phyloP scores from a whole-genome alignment of 2,113 vertebrate species.

The Sylvia atricapilla region DNA sequence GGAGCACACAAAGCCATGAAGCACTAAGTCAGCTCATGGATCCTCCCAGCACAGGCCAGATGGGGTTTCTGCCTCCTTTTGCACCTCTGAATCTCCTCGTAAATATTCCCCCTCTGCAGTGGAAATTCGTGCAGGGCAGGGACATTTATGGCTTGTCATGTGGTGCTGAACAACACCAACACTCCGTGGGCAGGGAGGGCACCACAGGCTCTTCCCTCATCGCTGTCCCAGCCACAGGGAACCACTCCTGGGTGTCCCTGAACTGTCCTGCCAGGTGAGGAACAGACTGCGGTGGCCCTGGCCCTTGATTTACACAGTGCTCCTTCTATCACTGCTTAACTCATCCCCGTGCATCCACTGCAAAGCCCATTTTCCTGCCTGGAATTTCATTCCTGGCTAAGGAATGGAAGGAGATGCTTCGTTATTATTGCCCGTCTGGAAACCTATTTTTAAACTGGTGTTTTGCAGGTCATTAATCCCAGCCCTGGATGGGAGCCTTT shows the following conservation, averaged over 20 bases:
- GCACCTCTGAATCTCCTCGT: background rate
- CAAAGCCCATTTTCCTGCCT: slow-evolving; percentile 45
- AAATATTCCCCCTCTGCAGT: slow-evolving; percentile 14
- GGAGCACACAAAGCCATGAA: background rate
- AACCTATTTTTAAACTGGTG: slow-evolving; percentile 29
- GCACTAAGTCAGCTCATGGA: slow-evolving; percentile 30
- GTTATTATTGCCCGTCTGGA: slow-evolving; percentile 1
- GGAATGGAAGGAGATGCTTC: slow-evolving; percentile 46
- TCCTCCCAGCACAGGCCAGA: background rate
- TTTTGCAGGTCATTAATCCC: slow-evolving; percentile 69
- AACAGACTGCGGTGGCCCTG: background rate
- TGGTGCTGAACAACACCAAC: background rate
- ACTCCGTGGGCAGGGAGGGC: background rate
- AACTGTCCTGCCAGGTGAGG: background rate
- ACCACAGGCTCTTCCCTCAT: background rate
- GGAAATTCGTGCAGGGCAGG: background rate
- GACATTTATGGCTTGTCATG: background rate
- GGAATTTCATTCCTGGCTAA: slow-evolving; percentile 4
- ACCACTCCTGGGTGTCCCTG: background rate
- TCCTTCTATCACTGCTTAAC: slow-evolving; percentile 36
- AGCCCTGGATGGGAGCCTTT: slow-evolving; percentile 41
- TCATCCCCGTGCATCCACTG: slow-evolving; percentile 3
- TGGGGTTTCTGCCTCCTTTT: slow-evolving; percentile 9
- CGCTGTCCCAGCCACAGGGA: background rate
- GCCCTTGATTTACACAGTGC: slow-evolving; percentile 53